phyloP scores from a whole-genome alignment of 2,888 invertebrate species.

The Cheilosia urbana region DNA sequence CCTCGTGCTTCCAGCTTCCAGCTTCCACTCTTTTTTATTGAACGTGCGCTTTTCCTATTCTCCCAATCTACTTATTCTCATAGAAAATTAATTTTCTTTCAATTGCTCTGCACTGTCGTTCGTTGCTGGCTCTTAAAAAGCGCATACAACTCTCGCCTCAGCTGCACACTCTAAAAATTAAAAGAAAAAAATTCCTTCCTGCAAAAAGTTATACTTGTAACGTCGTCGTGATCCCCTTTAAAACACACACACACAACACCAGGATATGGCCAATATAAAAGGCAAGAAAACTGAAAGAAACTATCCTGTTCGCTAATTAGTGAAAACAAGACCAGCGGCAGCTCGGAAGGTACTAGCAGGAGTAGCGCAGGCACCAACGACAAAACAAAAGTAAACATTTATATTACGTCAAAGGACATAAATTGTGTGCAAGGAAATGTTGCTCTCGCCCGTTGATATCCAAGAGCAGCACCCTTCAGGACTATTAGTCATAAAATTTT shows the following conservation, averaged over 20 bases:
- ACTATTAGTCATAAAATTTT: conserved; percentile 55
- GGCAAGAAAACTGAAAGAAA: conserved; percentile 57
- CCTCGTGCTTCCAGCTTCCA: not conserved
- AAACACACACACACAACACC: conserved; percentile 24
- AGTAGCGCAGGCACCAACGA: not conserved
- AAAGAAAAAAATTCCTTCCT: conserved; percentile 50
- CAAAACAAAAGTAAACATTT: conserved; percentile 63
- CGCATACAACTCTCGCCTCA: conserved; percentile 27
- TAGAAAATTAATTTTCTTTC: conserved; percentile 71
- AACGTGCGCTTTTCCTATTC: conserved; percentile 18
- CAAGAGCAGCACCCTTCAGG: not conserved
- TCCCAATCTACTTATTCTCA: conserved; percentile 57
- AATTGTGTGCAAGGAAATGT: conserved; percentile 47
- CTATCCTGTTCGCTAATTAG: conserved; percentile 73
- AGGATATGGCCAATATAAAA: conserved; percentile 40
- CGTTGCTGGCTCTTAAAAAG: conserved; percentile 53
- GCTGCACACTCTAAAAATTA: conserved; percentile 3
- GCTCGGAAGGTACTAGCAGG: not conserved
- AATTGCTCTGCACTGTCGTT: conserved; percentile 49
- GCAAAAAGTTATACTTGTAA: conserved; percentile 56
- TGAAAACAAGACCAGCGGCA: conserved; percentile 55
- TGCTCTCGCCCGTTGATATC: conserved; percentile 13
- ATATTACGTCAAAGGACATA: conserved; percentile 70
- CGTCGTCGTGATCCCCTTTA: conserved; percentile 31
- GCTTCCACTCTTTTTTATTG: conserved; percentile 35